Conservation (phyloP, 2,888 invertebrate genomes). For the Ditula angustiorana region DNA sequence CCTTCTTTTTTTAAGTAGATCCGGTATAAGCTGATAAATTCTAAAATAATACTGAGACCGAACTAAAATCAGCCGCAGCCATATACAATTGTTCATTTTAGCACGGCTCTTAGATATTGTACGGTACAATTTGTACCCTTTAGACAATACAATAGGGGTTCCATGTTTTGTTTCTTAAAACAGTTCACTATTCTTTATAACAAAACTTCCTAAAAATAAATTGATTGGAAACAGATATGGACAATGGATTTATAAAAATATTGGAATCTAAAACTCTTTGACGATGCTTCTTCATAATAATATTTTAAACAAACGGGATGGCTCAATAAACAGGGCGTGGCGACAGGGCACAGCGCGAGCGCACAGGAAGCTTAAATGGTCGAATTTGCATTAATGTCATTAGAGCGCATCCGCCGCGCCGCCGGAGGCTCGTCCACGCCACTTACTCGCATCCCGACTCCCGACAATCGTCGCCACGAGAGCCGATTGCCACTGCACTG, state of each 20-base stretch:
- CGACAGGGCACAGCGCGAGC: conserved; percentile 45
- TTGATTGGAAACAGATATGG: too few species aligned
- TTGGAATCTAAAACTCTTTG: not conserved
- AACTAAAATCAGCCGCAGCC: too few species aligned
- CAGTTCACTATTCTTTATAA: not conserved
- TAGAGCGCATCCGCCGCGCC: conserved; percentile 41
- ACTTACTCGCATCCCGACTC: too few species aligned
- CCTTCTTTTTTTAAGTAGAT: conserved; percentile 19
- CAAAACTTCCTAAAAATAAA: too few species aligned
- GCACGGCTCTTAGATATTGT: too few species aligned
- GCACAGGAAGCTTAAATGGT: conserved; percentile 74
- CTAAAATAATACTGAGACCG: too few species aligned
- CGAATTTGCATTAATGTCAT: conserved; percentile 51
- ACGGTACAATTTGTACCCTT: too few species aligned
- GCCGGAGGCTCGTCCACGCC: not conserved
- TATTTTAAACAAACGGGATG: not conserved
- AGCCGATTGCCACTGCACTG: not conserved
- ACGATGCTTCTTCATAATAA: not conserved
- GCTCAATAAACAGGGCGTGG: conserved; percentile 28
- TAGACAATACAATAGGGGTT: too few species aligned
- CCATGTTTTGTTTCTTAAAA: not conserved
- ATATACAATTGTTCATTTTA: too few species aligned
- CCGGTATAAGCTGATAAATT: too few species aligned
- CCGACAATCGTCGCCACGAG: not conserved
- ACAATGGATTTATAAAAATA: too few species aligned